Evolutionary conservation across 2,888 invertebrate genomes (phyloP), one percentile per base, ranked within the genome.

Genomic region (Dryobota labecula): DNA sequence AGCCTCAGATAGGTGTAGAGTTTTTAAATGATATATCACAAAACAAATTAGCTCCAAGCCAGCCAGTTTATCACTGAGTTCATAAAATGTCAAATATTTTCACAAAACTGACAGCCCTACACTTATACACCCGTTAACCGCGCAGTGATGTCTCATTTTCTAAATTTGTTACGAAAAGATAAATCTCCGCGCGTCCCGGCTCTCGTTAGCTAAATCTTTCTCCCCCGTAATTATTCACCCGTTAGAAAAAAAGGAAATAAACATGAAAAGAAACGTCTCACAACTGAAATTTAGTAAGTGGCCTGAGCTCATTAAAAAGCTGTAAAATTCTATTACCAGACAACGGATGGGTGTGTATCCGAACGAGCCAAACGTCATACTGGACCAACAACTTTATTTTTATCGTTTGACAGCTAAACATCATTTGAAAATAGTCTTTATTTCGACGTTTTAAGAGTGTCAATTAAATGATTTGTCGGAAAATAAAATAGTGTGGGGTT

Each of bases 101-200:
- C 58, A 67, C 9, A 18, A 60, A 78, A 62, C 67, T 67, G 82
- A 62, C 87, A 87, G 64, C 88, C 87, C 88, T 87, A 82, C 36
- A 66, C 49, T 41, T 75, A 79, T 74, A 85, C 77, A 70, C 80
- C 80, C 76, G 84, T 86, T 86, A 88, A 90, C 87, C 84, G 87
- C 82, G 86, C 89, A 91, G 87, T 94, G 95, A 95, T 94, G 95
- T 94, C 95, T 95, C 95, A 95, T 93, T 95, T 94, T 95, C 95
- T 95, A 95, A 95, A 95, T 95, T 93, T 91, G 94, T 94, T 94
- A 91, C 92, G 93, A 94, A 94, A 93, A 94, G 94, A 95, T 95
- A 95, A 95, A 95, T 95, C 94, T 93, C 90, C 89, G 83, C 90
- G 90, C 93, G 93, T 92, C 93, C 90, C 90, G 89, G 88, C 82